Conservation (phyloP, 2,113 vertebrate species). For the Corythaixoides concolor region DNA sequence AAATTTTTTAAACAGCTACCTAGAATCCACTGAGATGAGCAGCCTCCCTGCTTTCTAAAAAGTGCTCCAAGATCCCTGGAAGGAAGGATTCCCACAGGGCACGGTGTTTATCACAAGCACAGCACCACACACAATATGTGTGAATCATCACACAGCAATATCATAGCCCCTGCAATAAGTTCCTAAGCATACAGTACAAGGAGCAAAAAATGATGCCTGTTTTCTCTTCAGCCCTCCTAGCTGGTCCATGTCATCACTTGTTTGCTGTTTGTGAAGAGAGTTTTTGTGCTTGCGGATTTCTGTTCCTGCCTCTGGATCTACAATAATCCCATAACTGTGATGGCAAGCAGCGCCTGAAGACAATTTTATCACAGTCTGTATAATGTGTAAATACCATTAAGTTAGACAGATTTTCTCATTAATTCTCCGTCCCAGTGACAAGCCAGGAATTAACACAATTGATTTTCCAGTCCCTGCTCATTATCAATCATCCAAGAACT, state of each 20-base stretch:
- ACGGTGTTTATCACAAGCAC: not conserved
- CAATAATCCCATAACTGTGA: constrained; percentile 49
- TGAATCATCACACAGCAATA: not conserved
- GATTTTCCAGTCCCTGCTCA: constrained; percentile 76
- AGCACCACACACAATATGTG: not conserved
- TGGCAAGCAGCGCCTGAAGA: constrained; percentile 60
- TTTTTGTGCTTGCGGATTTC: constrained; percentile 14
- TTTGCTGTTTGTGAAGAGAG: not conserved
- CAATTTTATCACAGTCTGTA: constrained; percentile 76
- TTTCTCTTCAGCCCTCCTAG: not conserved
- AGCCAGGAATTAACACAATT: constrained; percentile 81
- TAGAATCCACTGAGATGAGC: not conserved
- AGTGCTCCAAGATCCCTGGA: not conserved
- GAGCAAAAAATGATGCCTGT: not conserved
- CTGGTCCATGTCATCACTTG: not conserved
- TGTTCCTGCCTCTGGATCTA: not conserved
- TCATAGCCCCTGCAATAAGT: not conserved
- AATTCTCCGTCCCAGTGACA: constrained; percentile 76
- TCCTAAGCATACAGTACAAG: not conserved
- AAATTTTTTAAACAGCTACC: not conserved
- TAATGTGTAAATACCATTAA: constrained; percentile 81
- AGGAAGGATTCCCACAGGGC: not conserved
- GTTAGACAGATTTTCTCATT: constrained; percentile 79
- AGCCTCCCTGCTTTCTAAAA: not conserved
- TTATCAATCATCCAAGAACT: constrained; percentile 80